These are phyloP conservation scores for Drosophila formosana DNA, from an alignment of 2,888 invertebrate genomes.

Conservation along the genomic window DNA sequence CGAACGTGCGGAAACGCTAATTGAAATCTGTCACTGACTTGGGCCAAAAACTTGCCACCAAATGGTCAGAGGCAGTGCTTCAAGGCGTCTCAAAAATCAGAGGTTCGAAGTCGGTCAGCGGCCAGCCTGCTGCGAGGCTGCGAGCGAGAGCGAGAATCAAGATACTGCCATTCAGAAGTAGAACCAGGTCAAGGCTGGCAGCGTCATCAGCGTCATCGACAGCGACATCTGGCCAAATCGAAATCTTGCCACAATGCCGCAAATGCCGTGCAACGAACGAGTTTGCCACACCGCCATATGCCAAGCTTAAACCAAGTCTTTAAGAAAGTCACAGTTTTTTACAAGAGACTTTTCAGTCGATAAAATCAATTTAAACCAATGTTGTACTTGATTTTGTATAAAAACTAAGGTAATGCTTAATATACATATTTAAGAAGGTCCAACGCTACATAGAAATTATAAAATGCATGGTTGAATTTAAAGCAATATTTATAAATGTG, in stretches of 20 bases:
- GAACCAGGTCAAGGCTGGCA: constrained; percentile 83
- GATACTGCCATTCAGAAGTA: constrained; percentile 41
- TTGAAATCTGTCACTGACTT: constrained; percentile 59
- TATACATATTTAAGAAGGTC: too few species aligned
- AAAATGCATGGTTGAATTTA: too few species aligned
- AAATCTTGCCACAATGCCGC: constrained; percentile 25
- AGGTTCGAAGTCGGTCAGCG: constrained; percentile 30
- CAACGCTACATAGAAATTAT: too few species aligned
- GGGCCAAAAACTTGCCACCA: constrained; percentile 32
- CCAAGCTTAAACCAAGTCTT: background rate
- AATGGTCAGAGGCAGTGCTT: background rate
- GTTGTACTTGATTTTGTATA: too few species aligned
- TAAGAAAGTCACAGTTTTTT: constrained; percentile 1
- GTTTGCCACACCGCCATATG: constrained; percentile 36
- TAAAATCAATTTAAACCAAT: background rate
- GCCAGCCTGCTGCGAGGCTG: background rate
- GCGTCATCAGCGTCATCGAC: constrained; percentile 29
- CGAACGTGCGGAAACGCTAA: constrained; percentile 75
- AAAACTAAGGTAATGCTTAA: too few species aligned
- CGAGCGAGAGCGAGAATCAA: constrained; percentile 24
- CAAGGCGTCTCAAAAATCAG: constrained; percentile 19
- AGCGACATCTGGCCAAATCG: constrained; percentile 24
- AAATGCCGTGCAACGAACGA: constrained; percentile 56
- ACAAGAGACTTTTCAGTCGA: background rate
- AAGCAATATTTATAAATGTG: too few species aligned